Conservation (phyloP, 2,888 invertebrate genomes). For the Drosophila antonietae region DNA sequence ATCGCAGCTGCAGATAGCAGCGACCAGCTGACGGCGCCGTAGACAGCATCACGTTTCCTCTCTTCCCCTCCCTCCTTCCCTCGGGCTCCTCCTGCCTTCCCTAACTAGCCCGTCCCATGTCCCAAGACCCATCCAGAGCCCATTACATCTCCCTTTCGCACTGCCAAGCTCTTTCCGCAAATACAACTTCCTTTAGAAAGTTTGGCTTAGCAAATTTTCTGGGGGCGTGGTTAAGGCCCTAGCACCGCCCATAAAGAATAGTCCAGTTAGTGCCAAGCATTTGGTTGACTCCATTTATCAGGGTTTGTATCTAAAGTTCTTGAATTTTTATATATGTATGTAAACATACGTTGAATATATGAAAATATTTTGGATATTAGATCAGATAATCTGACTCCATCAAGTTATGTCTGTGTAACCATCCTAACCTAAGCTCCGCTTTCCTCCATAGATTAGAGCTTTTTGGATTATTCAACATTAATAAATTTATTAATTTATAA, state of each 20-base stretch:
- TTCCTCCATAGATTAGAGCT: too few relatives aligned
- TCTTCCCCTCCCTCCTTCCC: not conserved
- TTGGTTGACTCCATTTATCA: constrained; percentile 7
- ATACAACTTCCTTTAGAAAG: constrained; percentile 35
- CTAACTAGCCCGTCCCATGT: not conserved
- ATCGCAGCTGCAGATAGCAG: constrained; percentile 76
- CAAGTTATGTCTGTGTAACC: too few relatives aligned
- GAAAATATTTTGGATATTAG: too few relatives aligned
- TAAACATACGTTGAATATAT: too few relatives aligned
- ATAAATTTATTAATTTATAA: constrained; percentile 4
- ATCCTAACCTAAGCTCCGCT: too few relatives aligned
- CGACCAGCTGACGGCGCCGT: constrained; percentile 70
- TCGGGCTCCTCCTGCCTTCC: not conserved
- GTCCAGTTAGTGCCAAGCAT: constrained; percentile 13
- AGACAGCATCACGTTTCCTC: constrained; percentile 41
- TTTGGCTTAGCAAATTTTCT: constrained; percentile 47
- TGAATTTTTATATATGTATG: not conserved
- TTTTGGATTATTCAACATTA: not conserved
- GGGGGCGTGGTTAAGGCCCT: constrained; percentile 53
- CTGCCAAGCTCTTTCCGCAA: not conserved
- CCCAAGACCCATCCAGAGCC: not conserved
- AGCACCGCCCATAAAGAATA: constrained; percentile 20
- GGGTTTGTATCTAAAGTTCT: not conserved
- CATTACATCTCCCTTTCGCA: constrained; percentile 6
- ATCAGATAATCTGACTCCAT: too few relatives aligned